These are phyloP conservation scores for Parapsyche elsis DNA, from an alignment of 1,140 invertebrate genomes.

Conservation along the genomic window DNA sequence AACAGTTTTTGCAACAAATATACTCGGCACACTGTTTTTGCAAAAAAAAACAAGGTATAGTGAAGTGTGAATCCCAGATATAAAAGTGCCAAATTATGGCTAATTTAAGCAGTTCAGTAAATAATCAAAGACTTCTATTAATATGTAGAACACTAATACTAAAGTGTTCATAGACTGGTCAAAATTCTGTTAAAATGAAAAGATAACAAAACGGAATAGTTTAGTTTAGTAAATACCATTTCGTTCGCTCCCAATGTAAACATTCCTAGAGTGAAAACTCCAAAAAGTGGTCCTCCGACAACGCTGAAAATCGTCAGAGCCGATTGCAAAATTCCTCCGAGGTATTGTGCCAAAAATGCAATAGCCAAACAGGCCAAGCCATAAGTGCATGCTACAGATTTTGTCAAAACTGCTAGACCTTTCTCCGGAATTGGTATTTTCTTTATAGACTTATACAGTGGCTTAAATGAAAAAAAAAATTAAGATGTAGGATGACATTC, in stretches of 20 bases:
- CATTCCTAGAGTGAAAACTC: slow-evolving; percentile 88
- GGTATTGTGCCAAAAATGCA: slow-evolving; percentile 82
- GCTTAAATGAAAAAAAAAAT: slow-evolving; percentile 38
- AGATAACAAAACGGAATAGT: not conserved
- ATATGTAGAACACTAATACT: too few species aligned
- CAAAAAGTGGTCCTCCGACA: slow-evolving; percentile 86
- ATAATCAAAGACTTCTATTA: too few species aligned
- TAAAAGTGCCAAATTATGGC: too few species aligned
- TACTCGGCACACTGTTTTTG: too few species aligned
- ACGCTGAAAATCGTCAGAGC: slow-evolving; percentile 89
- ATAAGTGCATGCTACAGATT: slow-evolving; percentile 63
- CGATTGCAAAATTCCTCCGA: slow-evolving; percentile 85
- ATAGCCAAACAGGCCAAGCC: slow-evolving; percentile 68
- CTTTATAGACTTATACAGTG: slow-evolving; percentile 42
- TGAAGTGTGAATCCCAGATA: too few species aligned
- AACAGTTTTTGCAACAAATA: too few species aligned
- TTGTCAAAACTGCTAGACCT: slow-evolving; percentile 60
- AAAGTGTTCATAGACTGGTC: too few species aligned
- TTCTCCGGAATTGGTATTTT: slow-evolving; percentile 43
- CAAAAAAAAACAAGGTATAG: too few species aligned
- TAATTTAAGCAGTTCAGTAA: too few species aligned
- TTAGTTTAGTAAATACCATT: slow-evolving; percentile 68
- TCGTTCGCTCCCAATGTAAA: slow-evolving; percentile 87
- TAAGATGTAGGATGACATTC: not conserved
- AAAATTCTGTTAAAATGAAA: not conserved